Base-by-base conservation (phyloP, 2,888 invertebrate species). In the Peribatodes rhomboidaria region DNA sequence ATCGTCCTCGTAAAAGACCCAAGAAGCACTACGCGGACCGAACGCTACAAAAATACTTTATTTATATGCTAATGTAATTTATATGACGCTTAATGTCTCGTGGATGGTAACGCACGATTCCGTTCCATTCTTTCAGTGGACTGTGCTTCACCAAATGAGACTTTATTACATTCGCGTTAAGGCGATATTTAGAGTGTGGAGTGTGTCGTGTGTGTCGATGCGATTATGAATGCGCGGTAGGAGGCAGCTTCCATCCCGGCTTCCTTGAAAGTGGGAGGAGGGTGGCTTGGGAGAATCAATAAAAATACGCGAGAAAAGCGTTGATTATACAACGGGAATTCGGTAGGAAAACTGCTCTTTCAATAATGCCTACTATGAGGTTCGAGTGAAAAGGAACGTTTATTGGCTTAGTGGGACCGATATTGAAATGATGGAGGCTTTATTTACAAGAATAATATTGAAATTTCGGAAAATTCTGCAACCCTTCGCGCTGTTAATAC, bases 51-150 rank as follows among this genome's bases (percentile, higher is more conserved):
- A 92, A 91, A 92, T 93, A 91, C 92, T 93, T 93, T 92, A 93
- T 93, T 92, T 93, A 93, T 92, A 93, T 92, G 93, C 90, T 92
- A 93, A 93, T 92, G 93, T 93, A 92, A 93, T 92, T 93, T 93
- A 93, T 93, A 92, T 92, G 92, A 92, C 89, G 92, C 88, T 92
- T 92, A 93, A 92, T 92, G 92, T 92, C 92, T 92, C 87, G 85
- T 90, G 87, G 88, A 84, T 89, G 91, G 92, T 92, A 93, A 92
- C 90, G 92, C 92, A 93, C 92, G 92, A 92, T 89, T 90, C 86
- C 84, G 85, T 80, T 88, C 86, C 88, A 89, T 89, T 90, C 87
- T 89, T 89, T 86, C 83, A 86, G 82, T 56, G 3, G 62, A 56
- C 46, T 44, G 61, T 33, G 55, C 64, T 73, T 49, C 62, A 66